Conservation (phyloP, 2,888 invertebrate species). For the Chrysina gloriosa region DNA sequence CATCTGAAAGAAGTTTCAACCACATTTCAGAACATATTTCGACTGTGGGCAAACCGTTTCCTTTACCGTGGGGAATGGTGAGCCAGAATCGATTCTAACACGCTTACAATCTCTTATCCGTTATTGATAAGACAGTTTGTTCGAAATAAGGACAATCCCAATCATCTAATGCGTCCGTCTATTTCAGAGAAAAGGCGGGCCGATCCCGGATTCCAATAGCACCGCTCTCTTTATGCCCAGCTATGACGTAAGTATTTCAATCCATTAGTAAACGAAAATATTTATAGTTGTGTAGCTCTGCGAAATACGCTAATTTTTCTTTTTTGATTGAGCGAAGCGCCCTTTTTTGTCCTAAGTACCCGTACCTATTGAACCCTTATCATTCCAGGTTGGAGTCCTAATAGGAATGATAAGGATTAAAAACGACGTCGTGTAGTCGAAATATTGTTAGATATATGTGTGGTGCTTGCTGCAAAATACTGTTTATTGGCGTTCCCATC, state of each 20-base stretch:
- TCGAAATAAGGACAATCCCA: not conserved
- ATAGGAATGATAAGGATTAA: slow-evolving; percentile 44
- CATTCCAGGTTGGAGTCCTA: too few relatives aligned
- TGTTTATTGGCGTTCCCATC: not conserved
- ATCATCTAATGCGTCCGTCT: not conserved
- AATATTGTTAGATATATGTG: slow-evolving; percentile 63
- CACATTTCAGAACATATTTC: too few relatives aligned
- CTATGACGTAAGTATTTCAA: slow-evolving; percentile 53
- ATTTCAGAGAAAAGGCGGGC: slow-evolving; percentile 64
- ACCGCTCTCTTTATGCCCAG: slow-evolving; percentile 62
- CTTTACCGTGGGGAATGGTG: too few relatives aligned
- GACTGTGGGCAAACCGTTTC: too few relatives aligned
- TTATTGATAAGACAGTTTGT: not conserved
- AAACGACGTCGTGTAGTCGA: slow-evolving; percentile 25
- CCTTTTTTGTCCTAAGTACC: not conserved
- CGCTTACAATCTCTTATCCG: too few relatives aligned
- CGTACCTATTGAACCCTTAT: slow-evolving; percentile 13
- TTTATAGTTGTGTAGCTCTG: not conserved
- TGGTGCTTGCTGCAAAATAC: slow-evolving; percentile 61
- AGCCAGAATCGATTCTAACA: too few relatives aligned
- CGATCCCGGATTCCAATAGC: slow-evolving; percentile 61
- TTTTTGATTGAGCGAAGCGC: not conserved
- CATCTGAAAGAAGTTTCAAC: too few relatives aligned
- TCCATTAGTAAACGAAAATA: too few relatives aligned
- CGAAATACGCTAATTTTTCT: not conserved